phyloP scores from a whole-genome alignment of 2,797 vertebrate genomes.

The Platalea minor region DNA sequence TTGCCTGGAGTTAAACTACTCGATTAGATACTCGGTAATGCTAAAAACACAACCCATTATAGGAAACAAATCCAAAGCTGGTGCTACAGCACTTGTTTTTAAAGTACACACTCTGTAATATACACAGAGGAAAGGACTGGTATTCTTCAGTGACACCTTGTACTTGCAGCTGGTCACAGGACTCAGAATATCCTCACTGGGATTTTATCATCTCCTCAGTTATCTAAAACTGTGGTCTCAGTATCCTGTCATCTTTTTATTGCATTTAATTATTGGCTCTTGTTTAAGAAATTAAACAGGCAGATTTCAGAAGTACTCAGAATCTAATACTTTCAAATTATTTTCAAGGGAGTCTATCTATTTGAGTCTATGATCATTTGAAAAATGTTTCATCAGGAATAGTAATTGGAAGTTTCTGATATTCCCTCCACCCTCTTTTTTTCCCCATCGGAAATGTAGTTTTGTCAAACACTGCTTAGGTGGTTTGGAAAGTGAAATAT shows the following conservation, averaged over 20 bases:
- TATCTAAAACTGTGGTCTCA: background rate
- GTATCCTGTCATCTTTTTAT: background rate
- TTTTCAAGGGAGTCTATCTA: background rate
- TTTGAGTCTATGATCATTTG: background rate
- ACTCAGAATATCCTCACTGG: background rate
- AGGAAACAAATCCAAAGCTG: background rate
- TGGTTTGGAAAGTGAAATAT: background rate
- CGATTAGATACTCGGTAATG: fast-evolving
- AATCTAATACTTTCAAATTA: background rate
- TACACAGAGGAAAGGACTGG: background rate
- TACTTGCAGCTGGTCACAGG: background rate
- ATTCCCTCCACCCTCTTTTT: background rate
- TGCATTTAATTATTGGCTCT: background rate
- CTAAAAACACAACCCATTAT: background rate
- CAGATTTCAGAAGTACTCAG: background rate
- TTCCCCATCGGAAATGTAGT: background rate
- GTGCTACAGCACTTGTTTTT: background rate
- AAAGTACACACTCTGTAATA: background rate
- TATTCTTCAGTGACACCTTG: background rate
- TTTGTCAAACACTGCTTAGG: background rate
- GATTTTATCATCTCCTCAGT: background rate
- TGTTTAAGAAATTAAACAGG: background rate
- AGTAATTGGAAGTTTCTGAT: background rate
- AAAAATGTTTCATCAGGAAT: background rate
- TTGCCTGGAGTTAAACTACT: background rate